Evolutionary conservation across 2,113 vertebrate species (phyloP).

Genomic region (Urocolius indicus): DNA sequence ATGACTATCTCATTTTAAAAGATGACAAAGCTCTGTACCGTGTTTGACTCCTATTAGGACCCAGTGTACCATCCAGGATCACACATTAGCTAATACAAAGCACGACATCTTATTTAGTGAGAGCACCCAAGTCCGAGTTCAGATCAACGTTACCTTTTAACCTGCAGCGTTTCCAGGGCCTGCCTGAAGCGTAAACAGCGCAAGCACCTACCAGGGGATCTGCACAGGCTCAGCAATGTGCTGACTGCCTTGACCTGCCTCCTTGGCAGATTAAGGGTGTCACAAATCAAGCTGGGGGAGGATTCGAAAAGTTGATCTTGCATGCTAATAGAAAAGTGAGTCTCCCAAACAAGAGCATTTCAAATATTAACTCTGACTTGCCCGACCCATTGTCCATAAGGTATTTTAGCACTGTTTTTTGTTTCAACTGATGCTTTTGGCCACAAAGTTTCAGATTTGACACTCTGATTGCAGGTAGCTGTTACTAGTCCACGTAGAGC

Average conservation of each 20-base stretch:
- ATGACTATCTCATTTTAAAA: not conserved
- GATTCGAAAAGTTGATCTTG: not conserved
- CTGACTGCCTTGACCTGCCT: constrained; percentile 1
- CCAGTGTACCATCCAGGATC: not conserved
- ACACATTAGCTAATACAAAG: not conserved
- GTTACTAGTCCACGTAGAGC: accelerated
- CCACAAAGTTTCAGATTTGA: not conserved
- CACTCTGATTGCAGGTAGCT: not conserved
- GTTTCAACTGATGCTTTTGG: not conserved
- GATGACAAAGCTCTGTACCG: not conserved
- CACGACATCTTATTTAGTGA: not conserved
- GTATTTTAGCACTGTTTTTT: not conserved
- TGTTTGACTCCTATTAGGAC: not conserved
- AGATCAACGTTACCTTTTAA: not conserved
- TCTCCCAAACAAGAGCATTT: not conserved
- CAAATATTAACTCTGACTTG: constrained; percentile 1
- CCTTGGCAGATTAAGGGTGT: constrained; percentile 4
- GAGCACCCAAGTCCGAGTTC: not conserved
- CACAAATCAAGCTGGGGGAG: constrained; percentile 29
- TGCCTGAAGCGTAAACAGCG: constrained; percentile 16
- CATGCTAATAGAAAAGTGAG: not conserved
- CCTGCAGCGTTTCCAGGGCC: not conserved
- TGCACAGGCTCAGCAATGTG: constrained; percentile 20
- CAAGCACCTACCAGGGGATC: not conserved
- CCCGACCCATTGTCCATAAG: not conserved